These are phyloP conservation scores for Tetragonula carbonaria DNA, from an alignment of 2,888 invertebrate genomes.

Conservation along the genomic window DNA sequence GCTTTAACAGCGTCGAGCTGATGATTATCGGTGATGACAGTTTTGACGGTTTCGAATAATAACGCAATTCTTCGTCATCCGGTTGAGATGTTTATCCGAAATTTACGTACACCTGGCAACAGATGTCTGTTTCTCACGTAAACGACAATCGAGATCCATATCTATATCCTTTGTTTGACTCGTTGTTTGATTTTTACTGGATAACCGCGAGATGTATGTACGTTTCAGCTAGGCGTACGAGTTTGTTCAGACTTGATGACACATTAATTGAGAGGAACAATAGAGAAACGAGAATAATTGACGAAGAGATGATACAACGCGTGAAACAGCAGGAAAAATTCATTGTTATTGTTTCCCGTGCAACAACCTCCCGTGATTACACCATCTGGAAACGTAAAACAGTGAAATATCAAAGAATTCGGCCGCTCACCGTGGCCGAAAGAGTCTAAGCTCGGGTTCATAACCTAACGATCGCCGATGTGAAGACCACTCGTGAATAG, in stretches of 20 bases:
- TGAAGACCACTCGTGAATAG: slow-evolving; percentile 3
- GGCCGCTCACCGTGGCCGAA: no score
- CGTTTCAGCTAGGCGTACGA: neutral
- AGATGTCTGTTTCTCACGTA: slow-evolving; percentile 77
- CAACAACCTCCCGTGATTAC: neutral
- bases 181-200: slow-evolving; percentile 35
- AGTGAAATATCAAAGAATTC: neutral
- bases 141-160: slow-evolving; percentile 69
- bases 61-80: slow-evolving; percentile 63
- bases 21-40: slow-evolving; percentile 50
- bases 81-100: slow-evolving; percentile 72
- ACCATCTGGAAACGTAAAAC: neutral
- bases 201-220: slow-evolving; percentile 27
- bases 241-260: slow-evolving; percentile 29
- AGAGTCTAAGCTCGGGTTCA: neutral
- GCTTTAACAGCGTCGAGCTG: slow-evolving; percentile 5
- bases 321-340: neutral
- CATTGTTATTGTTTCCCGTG: neutral
- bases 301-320: neutral
- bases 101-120: slow-evolving; percentile 60
- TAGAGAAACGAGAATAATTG: neutral
- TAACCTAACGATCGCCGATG: neutral
- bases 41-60: slow-evolving; percentile 57
- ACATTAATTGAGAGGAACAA: slow-evolving; percentile 8
- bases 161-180: slow-evolving; percentile 64